phyloP scores from a whole-genome alignment of 2,888 invertebrate species.

The Odontocerum albicorne region DNA sequence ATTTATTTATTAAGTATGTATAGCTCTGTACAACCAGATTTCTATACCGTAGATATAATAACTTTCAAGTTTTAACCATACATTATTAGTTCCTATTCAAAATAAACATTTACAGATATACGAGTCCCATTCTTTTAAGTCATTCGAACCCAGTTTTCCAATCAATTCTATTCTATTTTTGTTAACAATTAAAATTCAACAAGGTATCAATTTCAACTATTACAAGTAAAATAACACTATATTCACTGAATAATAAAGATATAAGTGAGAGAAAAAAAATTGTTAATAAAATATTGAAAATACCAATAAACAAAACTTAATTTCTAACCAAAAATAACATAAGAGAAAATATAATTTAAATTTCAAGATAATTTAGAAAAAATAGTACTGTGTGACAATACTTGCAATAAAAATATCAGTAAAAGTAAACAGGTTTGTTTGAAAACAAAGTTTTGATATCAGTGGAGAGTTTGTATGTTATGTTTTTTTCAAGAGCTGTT shows the following conservation, averaged over 20 bases:
- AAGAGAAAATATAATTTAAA: background rate
- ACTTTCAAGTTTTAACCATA: conserved; percentile 29
- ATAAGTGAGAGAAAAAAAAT: conserved; percentile 9
- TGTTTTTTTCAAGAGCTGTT: too few relatives aligned
- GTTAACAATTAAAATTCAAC: conserved; percentile 35
- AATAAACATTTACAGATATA: conserved; percentile 35
- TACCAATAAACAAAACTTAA: conserved; percentile 2
- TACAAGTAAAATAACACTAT: conserved; percentile 20
- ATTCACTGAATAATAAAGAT: conserved; percentile 9
- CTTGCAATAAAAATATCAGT: too few relatives aligned
- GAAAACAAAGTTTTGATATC: too few relatives aligned
- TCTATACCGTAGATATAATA: conserved; percentile 34
- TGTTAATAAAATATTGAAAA: conserved; percentile 6
- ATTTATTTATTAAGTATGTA: conserved; percentile 36
- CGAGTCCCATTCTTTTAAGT: conserved; percentile 25
- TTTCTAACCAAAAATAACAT: conserved; percentile 8
- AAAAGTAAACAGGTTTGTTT: too few relatives aligned
- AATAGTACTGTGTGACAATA: too few relatives aligned
- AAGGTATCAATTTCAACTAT: conserved; percentile 32
- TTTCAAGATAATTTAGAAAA: too few relatives aligned
- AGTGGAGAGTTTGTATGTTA: too few relatives aligned
- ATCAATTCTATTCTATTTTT: conserved; percentile 22
- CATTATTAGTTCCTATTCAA: conserved; percentile 33
- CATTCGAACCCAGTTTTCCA: conserved; percentile 17
- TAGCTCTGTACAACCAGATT: conserved; percentile 36